Evolutionary conservation across 2,888 invertebrate species (phyloP).

Genomic region (Caenorhabditis sp.): DNA sequence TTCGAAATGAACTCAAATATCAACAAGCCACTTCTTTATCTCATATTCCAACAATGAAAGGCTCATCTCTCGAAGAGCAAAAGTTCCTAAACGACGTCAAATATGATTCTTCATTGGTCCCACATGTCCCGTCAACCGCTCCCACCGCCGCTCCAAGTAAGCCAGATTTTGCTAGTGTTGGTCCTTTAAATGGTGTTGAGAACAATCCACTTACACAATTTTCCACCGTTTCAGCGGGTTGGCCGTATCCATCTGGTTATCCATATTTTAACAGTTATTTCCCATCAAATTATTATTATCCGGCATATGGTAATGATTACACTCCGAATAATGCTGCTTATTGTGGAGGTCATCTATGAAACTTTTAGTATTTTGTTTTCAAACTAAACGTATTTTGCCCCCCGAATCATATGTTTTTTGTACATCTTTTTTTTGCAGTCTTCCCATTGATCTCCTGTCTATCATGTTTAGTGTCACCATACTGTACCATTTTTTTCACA

Average conservation of each 20-base stretch:
- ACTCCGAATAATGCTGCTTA: conserved; percentile 29
- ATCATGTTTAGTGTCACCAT: background rate
- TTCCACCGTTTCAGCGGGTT: conserved; percentile 14
- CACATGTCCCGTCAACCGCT: conserved; percentile 12
- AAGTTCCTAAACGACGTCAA: conserved; percentile 13
- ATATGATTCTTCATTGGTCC: conserved; percentile 17
- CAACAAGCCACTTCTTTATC: conserved; percentile 9
- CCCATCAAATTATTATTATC: conserved; percentile 27
- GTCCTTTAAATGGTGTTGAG: background rate
- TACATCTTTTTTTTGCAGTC: background rate
- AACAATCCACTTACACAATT: background rate
- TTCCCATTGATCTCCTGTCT: background rate
- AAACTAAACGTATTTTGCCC: background rate
- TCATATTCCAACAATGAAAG: conserved; percentile 16
- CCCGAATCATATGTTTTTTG: background rate
- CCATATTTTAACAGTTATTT: conserved; percentile 31
- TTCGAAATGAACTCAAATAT: conserved; percentile 40
- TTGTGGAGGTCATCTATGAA: conserved; percentile 1
- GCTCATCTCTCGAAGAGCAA: conserved; percentile 15
- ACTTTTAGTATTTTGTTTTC: background rate
- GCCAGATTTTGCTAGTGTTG: background rate
- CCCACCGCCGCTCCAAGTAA: background rate
- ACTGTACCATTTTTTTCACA: background rate
- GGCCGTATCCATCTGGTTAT: conserved; percentile 11
- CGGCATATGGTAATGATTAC: conserved; percentile 32